These are phyloP conservation scores for Parazoanthus swiftii DNA, from an alignment of 92 coral and sea anemone species.

Conservation along the genomic window DNA sequence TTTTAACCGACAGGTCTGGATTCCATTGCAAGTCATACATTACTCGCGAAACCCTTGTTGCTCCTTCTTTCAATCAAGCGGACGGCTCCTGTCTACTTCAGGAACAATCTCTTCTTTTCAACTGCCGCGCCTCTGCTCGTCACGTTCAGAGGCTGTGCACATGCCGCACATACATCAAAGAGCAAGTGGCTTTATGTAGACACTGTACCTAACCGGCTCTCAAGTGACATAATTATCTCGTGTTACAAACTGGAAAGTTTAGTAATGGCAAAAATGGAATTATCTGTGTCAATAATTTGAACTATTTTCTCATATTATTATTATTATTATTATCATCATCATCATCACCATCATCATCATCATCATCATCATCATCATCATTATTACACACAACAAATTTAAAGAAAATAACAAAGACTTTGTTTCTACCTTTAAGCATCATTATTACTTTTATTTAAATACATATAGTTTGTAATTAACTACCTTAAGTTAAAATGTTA, in stretches of 20 bases:
- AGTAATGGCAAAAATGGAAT: no score
- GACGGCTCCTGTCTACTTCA: constrained; percentile 30
- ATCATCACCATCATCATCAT: no score
- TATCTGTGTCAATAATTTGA: no score
- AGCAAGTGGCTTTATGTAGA: constrained; percentile 32
- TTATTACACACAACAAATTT: no score
- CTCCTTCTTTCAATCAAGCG: constrained; percentile 32
- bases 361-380: no score
- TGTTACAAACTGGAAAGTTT: background rate
- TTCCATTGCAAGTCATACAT: constrained; percentile 33
- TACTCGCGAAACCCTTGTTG: constrained; percentile 26
- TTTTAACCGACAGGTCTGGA: constrained; percentile 7
- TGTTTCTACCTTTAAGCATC: no score
- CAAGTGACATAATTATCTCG: background rate
- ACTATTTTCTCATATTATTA: no score
- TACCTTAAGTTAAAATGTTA: no score
- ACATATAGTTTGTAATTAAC: no score
- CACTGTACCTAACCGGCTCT: background rate
- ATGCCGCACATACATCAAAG: constrained; percentile 30
- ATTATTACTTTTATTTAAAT: no score
- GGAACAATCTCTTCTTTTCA: constrained; percentile 40
- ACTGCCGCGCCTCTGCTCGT: constrained; percentile 31
- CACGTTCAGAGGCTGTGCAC: constrained; percentile 23
- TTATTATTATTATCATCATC: no score
- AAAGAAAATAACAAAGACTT: no score